Percentiles rank a stretch among this genome's conserved stretches.
phyloP scores from a whole-genome alignment of 2,797 vertebrate genomes.

The Pangasius sanitwongsei region DNA sequence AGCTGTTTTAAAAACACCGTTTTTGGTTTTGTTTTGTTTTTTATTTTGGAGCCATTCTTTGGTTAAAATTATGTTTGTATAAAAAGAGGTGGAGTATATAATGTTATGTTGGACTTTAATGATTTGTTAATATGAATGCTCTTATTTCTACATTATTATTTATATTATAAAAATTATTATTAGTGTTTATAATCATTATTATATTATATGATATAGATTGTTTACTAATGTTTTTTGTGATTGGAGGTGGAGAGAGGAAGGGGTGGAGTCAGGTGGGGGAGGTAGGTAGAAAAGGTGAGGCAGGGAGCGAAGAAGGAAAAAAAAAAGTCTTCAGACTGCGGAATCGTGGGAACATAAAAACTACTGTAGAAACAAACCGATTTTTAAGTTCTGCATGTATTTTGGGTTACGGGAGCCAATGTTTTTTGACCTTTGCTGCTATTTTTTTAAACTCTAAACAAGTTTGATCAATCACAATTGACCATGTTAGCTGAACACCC shows the following conservation, averaged over 20 bases:
- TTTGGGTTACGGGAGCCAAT: neutral
- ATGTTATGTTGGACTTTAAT: neutral
- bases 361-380: neutral
- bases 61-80: neutral
- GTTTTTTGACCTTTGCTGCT: neutral
- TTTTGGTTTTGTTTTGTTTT: too few relatives aligned
- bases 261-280: neutral
- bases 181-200: neutral
- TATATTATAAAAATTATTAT: neutral
- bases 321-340: neutral
- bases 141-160: neutral
- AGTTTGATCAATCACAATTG: neutral
- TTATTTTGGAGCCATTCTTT: neutral
- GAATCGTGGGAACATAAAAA: neutral
- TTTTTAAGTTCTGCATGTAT: neutral
- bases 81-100: neutral
- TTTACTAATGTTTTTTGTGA: neutral
- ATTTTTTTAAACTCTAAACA: neutral
- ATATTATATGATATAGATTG: neutral
- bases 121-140: too few relatives aligned
- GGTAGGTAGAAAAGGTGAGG: neutral
- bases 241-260: neutral
- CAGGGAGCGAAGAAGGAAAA: neutral
- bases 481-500: neutral
- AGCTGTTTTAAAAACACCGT: constrained; percentile 14